These are phyloP conservation scores for Ennomos fuscantarius DNA, from an alignment of 2,888 invertebrate genomes.

Conservation along the genomic window DNA sequence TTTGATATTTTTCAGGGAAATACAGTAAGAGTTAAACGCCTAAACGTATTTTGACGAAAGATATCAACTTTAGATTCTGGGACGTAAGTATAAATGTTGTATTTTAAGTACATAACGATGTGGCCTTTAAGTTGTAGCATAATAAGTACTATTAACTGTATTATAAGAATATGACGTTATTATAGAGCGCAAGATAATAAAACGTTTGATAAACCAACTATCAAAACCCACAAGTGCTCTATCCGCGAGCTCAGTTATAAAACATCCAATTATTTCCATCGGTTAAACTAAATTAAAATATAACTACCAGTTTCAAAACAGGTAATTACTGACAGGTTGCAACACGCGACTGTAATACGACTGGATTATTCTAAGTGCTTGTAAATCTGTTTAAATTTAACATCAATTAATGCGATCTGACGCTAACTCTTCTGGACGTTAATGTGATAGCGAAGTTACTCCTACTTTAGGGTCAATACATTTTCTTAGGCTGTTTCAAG, in stretches of 20 bases:
- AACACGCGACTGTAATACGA: conserved; percentile 37
- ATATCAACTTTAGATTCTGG: no score
- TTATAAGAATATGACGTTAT: neutral
- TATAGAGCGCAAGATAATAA: conserved; percentile 5
- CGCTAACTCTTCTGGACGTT: conserved; percentile 59
- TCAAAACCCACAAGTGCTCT: conserved; percentile 16
- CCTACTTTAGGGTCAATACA: conserved; percentile 39
- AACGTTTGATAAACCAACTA: conserved; percentile 18
- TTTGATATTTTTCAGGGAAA: no score
- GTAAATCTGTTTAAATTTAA: conserved; percentile 63
- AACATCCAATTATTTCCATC: conserved; percentile 36
- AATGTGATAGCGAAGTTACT: conserved; percentile 69
- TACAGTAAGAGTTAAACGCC: no score
- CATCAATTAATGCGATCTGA: conserved; percentile 64
- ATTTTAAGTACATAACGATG: neutral
- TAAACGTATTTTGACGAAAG: no score
- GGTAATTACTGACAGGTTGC: conserved; percentile 37
- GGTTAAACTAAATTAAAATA: conserved; percentile 33
- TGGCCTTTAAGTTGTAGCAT: no score
- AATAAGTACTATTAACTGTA: no score
- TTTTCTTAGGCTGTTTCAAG: conserved; percentile 5
- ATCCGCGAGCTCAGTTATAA: conserved; percentile 21
- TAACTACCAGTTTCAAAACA: conserved; percentile 33
- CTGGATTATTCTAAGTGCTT: conserved; percentile 50
- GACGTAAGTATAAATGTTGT: no score